These are phyloP conservation scores for Garrulus glandarius DNA, from an alignment of 2,797 vertebrate genomes.

Conservation along the genomic window DNA sequence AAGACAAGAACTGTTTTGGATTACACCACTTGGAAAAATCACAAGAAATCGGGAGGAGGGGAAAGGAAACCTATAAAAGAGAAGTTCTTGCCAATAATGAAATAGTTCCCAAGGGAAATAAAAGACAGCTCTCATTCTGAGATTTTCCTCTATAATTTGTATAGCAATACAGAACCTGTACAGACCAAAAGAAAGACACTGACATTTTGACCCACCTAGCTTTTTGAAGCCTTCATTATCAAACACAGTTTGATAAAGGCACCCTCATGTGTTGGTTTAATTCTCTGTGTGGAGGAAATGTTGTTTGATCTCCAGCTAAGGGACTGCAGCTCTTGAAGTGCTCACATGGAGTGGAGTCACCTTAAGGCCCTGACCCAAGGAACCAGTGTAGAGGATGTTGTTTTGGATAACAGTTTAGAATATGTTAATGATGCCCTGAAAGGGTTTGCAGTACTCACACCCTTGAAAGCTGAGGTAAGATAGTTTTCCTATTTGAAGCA, in stretches of 20 bases:
- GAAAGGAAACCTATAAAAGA: neutral
- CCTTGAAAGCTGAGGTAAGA: neutral
- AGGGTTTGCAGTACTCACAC: neutral
- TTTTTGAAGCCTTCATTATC: slow-evolving; percentile 65
- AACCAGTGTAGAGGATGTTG: neutral
- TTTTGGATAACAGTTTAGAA: slow-evolving; percentile 22
- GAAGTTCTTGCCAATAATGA: slow-evolving; percentile 39
- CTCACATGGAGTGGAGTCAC: neutral
- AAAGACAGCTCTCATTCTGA: slow-evolving; percentile 24
- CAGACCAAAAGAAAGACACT: slow-evolving; percentile 40
- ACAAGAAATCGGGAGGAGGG: neutral
- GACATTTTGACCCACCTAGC: slow-evolving; percentile 54
- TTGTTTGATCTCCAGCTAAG: slow-evolving; percentile 55
- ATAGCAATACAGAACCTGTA: slow-evolving; percentile 26
- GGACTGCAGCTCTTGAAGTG: slow-evolving; percentile 36
- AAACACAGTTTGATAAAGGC: slow-evolving; percentile 67
- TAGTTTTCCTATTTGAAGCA: neutral
- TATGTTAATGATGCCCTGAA: slow-evolving; percentile 17
- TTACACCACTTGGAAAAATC: slow-evolving; percentile 26
- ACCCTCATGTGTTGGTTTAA: slow-evolving; percentile 50
- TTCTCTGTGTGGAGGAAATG: neutral
- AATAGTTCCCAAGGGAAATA: slow-evolving; percentile 45
- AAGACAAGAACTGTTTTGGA: slow-evolving; percentile 4
- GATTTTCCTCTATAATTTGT: slow-evolving; percentile 49
- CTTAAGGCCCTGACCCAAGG: neutral